Percentiles rank a stretch among this genome's conserved stretches.
Evolutionary conservation across 2,888 invertebrate genomes (phyloP).

Genomic region (Hesperia comma): DNA sequence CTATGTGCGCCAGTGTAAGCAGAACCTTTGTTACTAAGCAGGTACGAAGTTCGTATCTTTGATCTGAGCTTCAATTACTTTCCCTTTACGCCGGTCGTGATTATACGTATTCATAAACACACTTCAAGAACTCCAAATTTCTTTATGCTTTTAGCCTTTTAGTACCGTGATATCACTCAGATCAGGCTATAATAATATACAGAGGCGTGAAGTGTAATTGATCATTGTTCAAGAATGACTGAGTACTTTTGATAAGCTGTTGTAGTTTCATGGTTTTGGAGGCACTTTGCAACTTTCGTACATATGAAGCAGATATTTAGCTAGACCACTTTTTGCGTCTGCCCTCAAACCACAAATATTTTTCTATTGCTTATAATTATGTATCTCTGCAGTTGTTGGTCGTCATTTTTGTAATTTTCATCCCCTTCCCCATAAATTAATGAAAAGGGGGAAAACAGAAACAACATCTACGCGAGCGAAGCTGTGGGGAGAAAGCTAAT

Average conservation of each 20-base stretch:
- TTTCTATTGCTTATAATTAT: too few species aligned
- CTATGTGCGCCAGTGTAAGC: not conserved
- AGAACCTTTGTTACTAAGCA: not conserved
- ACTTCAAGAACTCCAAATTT: constrained; percentile 24
- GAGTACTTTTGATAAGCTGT: constrained; percentile 9
- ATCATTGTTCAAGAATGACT: constrained; percentile 22
- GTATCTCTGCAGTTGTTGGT: too few species aligned
- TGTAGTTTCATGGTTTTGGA: constrained; percentile 12
- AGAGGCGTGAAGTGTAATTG: constrained; percentile 10
- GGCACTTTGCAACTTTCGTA: not conserved
- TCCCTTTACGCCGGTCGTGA: constrained; percentile 22
- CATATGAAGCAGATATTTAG: too few species aligned
- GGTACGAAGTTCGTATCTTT: constrained; percentile 12
- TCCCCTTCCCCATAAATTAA: too few species aligned
- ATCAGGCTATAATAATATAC: constrained; percentile 15
- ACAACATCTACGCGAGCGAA: too few species aligned
- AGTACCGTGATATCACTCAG: constrained; percentile 14
- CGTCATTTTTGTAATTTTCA: too few species aligned
- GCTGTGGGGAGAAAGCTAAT: not conserved
- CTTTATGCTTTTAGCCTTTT: constrained; percentile 24
- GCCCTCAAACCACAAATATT: too few species aligned
- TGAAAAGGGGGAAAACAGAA: too few species aligned
- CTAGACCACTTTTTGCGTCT: too few species aligned
- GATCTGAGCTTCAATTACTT: constrained; percentile 30
- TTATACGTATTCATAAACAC: constrained; percentile 33